Conservation (phyloP, 2,888 invertebrate genomes). For the Colostygia pectinataria region DNA sequence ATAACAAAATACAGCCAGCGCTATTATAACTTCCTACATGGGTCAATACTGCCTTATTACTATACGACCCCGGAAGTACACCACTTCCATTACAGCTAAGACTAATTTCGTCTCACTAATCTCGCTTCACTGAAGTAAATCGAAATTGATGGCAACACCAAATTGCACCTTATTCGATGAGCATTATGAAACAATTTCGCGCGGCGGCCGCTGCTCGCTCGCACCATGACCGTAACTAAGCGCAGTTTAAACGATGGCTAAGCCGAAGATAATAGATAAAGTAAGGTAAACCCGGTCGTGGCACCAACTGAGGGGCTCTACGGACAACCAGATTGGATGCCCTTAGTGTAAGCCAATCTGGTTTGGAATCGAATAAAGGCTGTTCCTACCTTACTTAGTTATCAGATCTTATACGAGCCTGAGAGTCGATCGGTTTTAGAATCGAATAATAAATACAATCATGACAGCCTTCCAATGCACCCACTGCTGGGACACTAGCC, state of each 20-base stretch:
- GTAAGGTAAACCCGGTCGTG: slow-evolving; percentile 31
- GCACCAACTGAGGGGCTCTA: slow-evolving; percentile 6
- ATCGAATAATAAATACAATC: no score
- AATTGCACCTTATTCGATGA: slow-evolving; percentile 18
- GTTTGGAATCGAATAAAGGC: neutral
- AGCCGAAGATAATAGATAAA: slow-evolving; percentile 39
- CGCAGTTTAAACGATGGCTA: slow-evolving; percentile 32
- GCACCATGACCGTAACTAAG: slow-evolving; percentile 30
- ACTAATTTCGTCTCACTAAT: slow-evolving; percentile 30
- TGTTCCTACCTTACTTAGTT: no score
- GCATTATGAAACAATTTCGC: slow-evolving; percentile 18
- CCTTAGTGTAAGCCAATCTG: neutral
- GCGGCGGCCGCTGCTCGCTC: slow-evolving; percentile 12
- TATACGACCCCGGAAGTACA: slow-evolving; percentile 15
- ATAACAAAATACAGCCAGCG: no score
- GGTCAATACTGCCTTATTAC: slow-evolving; percentile 8
- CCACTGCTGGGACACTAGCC: no score
- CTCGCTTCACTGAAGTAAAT: slow-evolving; percentile 25
- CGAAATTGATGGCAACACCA: slow-evolving; percentile 18
- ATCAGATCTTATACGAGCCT: no score
- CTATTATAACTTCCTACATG: slow-evolving; percentile 1
- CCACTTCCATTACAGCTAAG: slow-evolving; percentile 23
- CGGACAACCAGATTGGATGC: neutral
- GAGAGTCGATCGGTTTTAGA: no score
- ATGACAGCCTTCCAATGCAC: no score